These are phyloP conservation scores for Brachyalestes nurse DNA, from an alignment of 2,797 vertebrate genomes.

Conservation along the genomic window DNA sequence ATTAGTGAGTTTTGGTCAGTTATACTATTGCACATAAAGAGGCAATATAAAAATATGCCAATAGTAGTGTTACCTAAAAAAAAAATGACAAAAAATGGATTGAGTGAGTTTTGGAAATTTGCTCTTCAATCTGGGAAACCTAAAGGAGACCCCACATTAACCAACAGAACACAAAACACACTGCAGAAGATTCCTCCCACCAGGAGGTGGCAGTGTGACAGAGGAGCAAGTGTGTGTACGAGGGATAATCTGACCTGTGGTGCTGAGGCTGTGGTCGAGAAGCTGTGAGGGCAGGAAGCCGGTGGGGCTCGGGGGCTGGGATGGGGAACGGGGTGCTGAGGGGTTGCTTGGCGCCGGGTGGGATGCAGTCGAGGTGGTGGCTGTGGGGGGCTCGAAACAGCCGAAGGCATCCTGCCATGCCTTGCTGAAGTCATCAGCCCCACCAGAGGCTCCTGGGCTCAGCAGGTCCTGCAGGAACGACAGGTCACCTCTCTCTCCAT, in stretches of 20 bases:
- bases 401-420: constrained; percentile 79
- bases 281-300: constrained; percentile 87
- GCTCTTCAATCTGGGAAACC: too few species aligned
- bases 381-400: constrained; percentile 62
- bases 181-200: constrained; percentile 14
- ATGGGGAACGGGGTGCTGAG: constrained; percentile 70
- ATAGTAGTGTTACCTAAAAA: too few species aligned
- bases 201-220: constrained; percentile 43
- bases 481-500: constrained; percentile 79
- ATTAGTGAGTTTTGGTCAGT: too few species aligned
- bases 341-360: constrained; percentile 17
- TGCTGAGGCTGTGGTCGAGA: constrained; percentile 84
- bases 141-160: too few species aligned
- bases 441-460: constrained; percentile 70
- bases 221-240: background rate
- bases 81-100: too few species aligned
- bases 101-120: too few species aligned
- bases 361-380: background rate
- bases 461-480: constrained; percentile 83
- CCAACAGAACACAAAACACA: background rate
- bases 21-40: too few species aligned
- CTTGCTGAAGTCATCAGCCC: constrained; percentile 70
- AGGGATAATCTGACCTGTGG: constrained; percentile 68
- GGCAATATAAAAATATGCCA: too few species aligned
- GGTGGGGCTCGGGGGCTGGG: constrained; percentile 69